Conservation (phyloP, 2,888 invertebrate genomes). For the Aphodius granarius region DNA sequence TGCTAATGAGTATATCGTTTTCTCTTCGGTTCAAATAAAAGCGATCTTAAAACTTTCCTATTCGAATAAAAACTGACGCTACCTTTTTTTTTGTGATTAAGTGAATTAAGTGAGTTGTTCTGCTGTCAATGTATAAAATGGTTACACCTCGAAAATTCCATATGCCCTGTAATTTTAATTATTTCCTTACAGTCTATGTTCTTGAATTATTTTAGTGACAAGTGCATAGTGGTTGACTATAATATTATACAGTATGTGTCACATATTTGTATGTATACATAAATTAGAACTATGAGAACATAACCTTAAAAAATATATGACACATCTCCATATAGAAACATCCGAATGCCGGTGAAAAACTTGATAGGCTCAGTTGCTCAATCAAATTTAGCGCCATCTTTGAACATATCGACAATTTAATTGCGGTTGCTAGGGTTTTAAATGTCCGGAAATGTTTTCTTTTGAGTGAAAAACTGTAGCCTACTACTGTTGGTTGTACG, state of each 20-base stretch:
- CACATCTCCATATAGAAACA: neutral
- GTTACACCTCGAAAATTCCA: neutral
- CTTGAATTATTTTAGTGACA: neutral
- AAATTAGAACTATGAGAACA: no score
- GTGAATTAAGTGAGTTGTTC: neutral
- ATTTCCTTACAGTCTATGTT: neutral
- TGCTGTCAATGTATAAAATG: neutral
- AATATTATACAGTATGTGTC: no score
- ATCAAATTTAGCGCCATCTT: neutral
- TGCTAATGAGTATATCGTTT: neutral
- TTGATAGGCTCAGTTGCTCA: neutral
- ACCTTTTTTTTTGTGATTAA: neutral
- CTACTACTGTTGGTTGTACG: slow-evolving; percentile 41
- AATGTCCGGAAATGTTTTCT: neutral
- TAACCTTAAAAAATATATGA: neutral
- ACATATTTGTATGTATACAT: no score
- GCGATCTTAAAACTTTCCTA: neutral
- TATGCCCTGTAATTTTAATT: neutral
- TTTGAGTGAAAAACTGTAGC: slow-evolving; percentile 17
- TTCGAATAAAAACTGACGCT: neutral
- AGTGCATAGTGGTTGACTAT: no score
- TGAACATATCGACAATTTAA: neutral
- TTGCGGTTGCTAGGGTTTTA: neutral
- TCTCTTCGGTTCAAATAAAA: neutral
- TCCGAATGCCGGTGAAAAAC: neutral